phyloP scores from a whole-genome alignment of 2,888 invertebrate species.

The Meganola albula region DNA sequence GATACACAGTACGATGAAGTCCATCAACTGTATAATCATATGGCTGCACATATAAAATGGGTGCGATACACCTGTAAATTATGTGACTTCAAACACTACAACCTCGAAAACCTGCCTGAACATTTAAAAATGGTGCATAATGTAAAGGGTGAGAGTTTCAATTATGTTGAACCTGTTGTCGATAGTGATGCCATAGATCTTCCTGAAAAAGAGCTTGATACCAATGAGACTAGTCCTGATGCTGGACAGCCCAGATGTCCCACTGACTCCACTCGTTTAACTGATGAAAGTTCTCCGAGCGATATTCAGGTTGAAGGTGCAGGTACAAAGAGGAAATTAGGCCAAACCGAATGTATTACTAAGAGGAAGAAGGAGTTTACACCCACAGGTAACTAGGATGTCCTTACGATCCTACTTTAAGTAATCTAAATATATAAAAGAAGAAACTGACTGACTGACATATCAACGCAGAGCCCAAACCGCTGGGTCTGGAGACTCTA shows the following conservation, averaged over 20 bases:
- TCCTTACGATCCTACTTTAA: no score
- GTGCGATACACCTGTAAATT: constrained; percentile 85
- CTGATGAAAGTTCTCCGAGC: constrained; percentile 66
- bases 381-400: no score
- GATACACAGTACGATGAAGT: constrained; percentile 63
- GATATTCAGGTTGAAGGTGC: constrained; percentile 47
- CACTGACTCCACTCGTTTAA: constrained; percentile 64
- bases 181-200: no score
- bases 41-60: constrained; percentile 83
- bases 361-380: constrained; percentile 47
- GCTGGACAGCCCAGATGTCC: constrained; percentile 65
- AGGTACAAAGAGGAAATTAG: constrained; percentile 53
- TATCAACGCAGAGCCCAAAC: no score
- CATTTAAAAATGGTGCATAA: constrained; percentile 82
- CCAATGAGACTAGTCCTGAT: constrained; percentile 47
- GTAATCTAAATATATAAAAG: no score
- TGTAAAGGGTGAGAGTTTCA: constrained; percentile 73
- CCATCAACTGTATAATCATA: constrained; percentile 77
- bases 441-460: no score
- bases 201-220: constrained; percentile 44
- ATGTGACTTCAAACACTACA: constrained; percentile 83
- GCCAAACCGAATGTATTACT: constrained; percentile 34
- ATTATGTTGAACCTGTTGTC: constrained; percentile 45
- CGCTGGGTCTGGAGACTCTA: no score
- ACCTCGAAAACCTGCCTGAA: constrained; percentile 80